Evolutionary conservation across 2,113 vertebrate genomes (phyloP).

Genomic region (Sarotherodon lohbergeri): DNA sequence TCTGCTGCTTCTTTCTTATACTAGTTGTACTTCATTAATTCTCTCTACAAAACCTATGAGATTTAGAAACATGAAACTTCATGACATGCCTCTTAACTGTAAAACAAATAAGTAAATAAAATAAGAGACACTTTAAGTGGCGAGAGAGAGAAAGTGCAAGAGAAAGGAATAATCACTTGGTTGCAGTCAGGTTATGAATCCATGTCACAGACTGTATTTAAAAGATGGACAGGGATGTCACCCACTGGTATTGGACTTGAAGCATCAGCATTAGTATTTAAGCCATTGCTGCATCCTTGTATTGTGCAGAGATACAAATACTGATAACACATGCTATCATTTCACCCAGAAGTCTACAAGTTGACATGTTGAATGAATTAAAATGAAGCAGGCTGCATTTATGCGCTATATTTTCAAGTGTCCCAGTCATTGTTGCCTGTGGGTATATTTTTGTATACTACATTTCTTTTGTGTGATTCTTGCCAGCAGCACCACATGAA

Average conservation of each 20-base stretch:
- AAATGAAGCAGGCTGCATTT: not conserved
- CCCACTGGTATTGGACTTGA: not conserved
- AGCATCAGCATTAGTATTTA: not conserved
- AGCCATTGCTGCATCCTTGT: not conserved
- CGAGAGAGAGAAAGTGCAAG: not conserved
- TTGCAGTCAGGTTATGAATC: not conserved
- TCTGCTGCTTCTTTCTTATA: not conserved
- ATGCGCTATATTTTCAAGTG: not conserved
- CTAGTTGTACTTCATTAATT: not conserved
- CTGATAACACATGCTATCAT: not conserved
- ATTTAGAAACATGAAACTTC: not conserved
- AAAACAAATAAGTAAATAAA: not conserved
- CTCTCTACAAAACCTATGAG: not conserved
- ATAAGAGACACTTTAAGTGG: not conserved
- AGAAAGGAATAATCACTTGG: not conserved
- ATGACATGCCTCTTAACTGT: not conserved
- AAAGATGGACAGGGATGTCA: not conserved
- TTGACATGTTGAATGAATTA: not conserved
- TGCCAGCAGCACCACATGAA: not conserved
- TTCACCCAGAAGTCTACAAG: not conserved
- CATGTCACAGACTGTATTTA: not conserved
- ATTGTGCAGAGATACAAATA: not conserved
- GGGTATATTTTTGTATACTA: not conserved
- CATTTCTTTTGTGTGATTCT: not conserved
- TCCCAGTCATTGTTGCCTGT: not conserved